Conservation (phyloP, 2,113 vertebrate genomes). For the Labeo catla region DNA sequence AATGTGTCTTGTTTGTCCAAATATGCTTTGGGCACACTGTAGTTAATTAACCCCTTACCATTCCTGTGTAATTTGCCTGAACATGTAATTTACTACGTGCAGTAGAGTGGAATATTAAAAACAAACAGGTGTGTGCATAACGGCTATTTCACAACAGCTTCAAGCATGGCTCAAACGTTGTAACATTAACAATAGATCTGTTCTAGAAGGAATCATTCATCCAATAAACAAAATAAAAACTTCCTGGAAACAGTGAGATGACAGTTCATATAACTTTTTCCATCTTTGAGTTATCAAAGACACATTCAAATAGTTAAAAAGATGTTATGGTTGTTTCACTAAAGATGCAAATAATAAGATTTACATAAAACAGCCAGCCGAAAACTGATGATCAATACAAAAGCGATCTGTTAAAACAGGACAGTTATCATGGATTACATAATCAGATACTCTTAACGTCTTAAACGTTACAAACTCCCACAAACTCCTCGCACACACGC, state of each 20-base stretch:
- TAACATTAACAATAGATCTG: background rate
- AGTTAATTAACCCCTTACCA: background rate
- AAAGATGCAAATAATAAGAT: constrained; percentile 76
- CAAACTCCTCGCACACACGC: too few species aligned
- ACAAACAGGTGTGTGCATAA: background rate
- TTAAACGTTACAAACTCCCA: background rate
- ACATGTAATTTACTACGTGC: too few species aligned
- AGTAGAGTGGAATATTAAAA: background rate
- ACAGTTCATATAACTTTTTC: background rate
- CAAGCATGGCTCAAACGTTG: background rate
- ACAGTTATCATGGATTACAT: background rate
- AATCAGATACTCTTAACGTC: background rate
- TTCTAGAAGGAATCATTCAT: background rate
- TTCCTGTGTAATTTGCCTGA: too few species aligned
- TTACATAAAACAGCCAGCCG: constrained; percentile 73
- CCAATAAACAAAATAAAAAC: background rate
- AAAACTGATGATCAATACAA: constrained; percentile 66
- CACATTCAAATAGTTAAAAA: constrained; percentile 75
- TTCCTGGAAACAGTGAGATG: background rate
- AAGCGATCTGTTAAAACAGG: constrained; percentile 54
- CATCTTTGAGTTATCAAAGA: background rate
- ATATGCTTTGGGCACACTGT: background rate
- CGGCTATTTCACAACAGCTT: background rate
- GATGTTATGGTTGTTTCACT: constrained; percentile 66
- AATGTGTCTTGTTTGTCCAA: background rate